Base-by-base conservation (phyloP, 2,797 vertebrate species). In the Myotis vivesi region DNA sequence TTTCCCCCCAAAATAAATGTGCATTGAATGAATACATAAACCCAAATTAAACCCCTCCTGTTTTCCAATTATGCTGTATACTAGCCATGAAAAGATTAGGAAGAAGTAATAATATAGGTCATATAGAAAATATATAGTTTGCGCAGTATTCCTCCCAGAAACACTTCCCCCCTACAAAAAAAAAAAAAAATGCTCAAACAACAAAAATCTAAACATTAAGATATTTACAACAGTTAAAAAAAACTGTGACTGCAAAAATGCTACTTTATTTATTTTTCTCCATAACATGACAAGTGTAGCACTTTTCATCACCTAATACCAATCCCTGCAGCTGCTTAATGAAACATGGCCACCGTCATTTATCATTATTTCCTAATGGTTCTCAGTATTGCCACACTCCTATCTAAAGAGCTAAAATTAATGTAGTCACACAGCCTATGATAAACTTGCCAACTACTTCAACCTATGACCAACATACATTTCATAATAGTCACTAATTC, bases 231-330 rank as follows among this genome's bases (percentile, higher is more conserved):
- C 80, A 66, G 59, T 83, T 66, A 49, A 66, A 66, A 33, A 51
- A 73, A n/a, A 23, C 38, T 49, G 4, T 19, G 30, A 71, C 22
- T 94, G 46, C 19, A 64, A 73, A 93, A 55, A 44, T 94, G 11
- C 30, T 84, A 38, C 15, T 53, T 75, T 94, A 73, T 90, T 76
- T 92, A 71, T 80, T 75, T 89, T 96, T 75, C 51, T 87, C 92
- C 4, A 25, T 82, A 30, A 64, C 10, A 59, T 57, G 23, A 62
- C 51, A 96, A 71, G 72, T n/a, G 2, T 51, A 69, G 4, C n/a
- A 80, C 16, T 75, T 94, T 96, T 83, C 36, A 76, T 30, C 13
- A 55, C 20, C 36, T 62, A 57, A 51, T 87, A 77, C 16, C 57
- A 95, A 12, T 91, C 20, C 41, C 80, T 77, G 44, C 4, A 87